Evolutionary conservation across 2,113 vertebrate genomes (phyloP), one percentile per base, ranked within the genome.

Genomic region (Oncorhynchus masou): DNA sequence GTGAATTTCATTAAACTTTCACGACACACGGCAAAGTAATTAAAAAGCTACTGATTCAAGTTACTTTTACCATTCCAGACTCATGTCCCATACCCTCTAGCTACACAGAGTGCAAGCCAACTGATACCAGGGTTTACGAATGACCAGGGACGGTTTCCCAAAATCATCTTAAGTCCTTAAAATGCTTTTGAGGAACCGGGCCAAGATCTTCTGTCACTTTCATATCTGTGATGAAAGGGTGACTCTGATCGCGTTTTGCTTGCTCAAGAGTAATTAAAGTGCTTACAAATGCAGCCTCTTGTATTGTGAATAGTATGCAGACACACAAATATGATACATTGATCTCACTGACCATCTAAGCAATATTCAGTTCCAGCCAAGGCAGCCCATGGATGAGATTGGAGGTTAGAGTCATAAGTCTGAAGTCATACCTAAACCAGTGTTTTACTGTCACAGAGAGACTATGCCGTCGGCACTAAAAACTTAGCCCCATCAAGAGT

Each of bases 1-100:
- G 70, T 73, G 71, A 72, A 34, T 84, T 79, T 64, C 72, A 84
- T 78, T 69, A 75, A 64, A 79, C 79, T 73, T 85, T 64, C 7
- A 49, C 24, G 19, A 83, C 66, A 76, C 62, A 59, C 81, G 66
- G 66, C 72, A 83, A 83, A 88, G 88, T 86, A 85, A 80, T 85
- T 84, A 87, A 81, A 81, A 81, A 83, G 74, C 75, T 67, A 71
- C 75, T 49, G 34, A 78, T 72, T 45, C 54, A 69, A 60, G 71
- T 71, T 27, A 29, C 24, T 71, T 77, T 64, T 69, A 73, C 68
- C 31, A 45, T 45, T 45, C 39, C 39, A 79, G 48, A 77, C 48
- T 60, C 1, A 75, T 16, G 22, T 77, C 67, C 67, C 48, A 74
- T 76, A 68, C 65, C 68, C 31, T 29, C 64, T 48, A 78, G 70